Evolutionary conservation across 2,888 invertebrate species (phyloP), one percentile per base, ranked within the genome.

Genomic region (Sylvicola cinctus): DNA sequence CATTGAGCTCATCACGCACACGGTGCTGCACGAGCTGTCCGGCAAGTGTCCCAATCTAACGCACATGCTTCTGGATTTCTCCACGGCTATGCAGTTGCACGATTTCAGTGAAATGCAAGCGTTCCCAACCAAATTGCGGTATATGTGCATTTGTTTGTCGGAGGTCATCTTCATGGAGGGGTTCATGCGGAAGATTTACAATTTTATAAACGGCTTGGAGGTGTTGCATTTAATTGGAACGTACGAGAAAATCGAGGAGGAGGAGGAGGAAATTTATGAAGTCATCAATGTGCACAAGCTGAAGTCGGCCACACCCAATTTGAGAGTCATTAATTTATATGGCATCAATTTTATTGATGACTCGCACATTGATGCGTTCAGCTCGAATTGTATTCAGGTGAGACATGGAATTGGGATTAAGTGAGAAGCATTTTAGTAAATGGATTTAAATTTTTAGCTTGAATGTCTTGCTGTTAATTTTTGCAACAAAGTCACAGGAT

Each of bases 91-190:
- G 91, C 95, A 95, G 52, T 69, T 99, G 38, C 96, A 98, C 59
- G 98, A 99, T 54, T 99, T 98, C 66, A 95, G 93, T 44, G 93
- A 93, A 60, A 78, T 99, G 69, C 88, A 96, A 61, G 85, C 91
- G 13, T 99, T 99, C 54, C 98, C 98, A 3, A 93, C 96, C 8
- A 93, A 96, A 55, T 63, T 99, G 38, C 75, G 78, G 31, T 93
- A 91, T 56, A 70, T 95, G 61, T 87, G 88, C 55, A 85, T 99
- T 49, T 99, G 98, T 45, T 64, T 99, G 28, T 95, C 93, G 0
- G 98, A 98, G 58, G 95, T 98, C 42, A 99, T 99, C 59, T 99
- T 99, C 62, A 88, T 99, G 83, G 98, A 99, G 55, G 98, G 98
- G 11, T 98, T 99, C 55, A 95, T 99, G 90, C 63, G 98, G 43